Percentiles rank a stretch among this genome's conserved stretches.
Conservation (phyloP, 2,113 vertebrate species). For the Gambusia affinis region DNA sequence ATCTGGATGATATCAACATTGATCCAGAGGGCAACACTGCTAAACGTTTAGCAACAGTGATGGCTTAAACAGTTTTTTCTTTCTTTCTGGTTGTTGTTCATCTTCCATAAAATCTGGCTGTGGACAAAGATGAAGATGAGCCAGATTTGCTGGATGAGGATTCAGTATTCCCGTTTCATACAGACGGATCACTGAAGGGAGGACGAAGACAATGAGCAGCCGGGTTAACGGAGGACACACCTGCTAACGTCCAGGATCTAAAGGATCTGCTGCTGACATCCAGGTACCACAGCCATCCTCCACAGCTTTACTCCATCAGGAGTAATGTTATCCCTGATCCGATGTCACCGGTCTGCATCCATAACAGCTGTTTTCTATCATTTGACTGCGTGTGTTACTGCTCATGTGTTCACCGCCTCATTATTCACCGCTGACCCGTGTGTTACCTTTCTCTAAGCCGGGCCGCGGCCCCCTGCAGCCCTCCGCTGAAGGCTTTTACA, state of each 20-base stretch:
- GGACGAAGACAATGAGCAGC: too few species aligned
- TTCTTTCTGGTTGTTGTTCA: too few species aligned
- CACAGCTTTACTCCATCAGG: background rate
- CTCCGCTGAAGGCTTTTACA: background rate
- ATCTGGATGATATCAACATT: too few species aligned
- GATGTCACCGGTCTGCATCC: background rate
- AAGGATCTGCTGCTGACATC: background rate
- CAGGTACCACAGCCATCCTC: too few species aligned
- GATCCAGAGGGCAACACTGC: too few species aligned
- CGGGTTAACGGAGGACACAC: background rate
- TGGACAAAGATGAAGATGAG: too few species aligned
- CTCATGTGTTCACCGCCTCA: background rate
- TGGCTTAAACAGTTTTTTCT: too few species aligned
- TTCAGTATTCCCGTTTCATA: too few species aligned
- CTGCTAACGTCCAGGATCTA: background rate
- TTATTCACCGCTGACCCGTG: background rate
- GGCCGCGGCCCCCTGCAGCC: background rate
- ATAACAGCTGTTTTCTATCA: background rate
- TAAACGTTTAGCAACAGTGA: too few species aligned
- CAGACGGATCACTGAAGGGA: too few species aligned
- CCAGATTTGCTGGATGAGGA: too few species aligned
- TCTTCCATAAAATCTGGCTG: too few species aligned
- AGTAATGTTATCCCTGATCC: background rate
- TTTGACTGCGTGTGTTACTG: background rate
- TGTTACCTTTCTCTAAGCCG: slow-evolving; percentile 13